Percentiles rank a stretch among this genome's conserved stretches.
Evolutionary conservation across 2,888 invertebrate species (phyloP).

Genomic region (Ormyrus rosae): DNA sequence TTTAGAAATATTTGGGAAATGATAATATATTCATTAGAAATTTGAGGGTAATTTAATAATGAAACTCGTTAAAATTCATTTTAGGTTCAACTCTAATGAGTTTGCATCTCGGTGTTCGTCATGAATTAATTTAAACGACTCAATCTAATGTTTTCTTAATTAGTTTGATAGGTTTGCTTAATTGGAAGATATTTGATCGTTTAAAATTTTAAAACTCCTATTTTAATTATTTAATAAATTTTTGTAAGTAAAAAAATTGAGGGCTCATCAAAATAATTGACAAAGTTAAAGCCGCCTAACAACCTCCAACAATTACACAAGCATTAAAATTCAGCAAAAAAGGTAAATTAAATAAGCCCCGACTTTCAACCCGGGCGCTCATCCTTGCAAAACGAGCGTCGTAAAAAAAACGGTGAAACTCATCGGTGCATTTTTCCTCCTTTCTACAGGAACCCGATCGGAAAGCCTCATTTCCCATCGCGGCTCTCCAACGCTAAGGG

Average conservation of each 20-base stretch:
- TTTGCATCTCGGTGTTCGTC: neutral
- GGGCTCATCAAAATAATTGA: too few relatives aligned
- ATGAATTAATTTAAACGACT: slow-evolving; percentile 27
- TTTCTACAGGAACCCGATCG: neutral
- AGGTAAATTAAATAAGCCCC: too few relatives aligned
- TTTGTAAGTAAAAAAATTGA: too few relatives aligned
- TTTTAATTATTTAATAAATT: too few relatives aligned
- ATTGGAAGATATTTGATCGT: neutral
- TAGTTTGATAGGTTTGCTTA: slow-evolving; percentile 9
- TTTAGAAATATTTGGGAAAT: too few relatives aligned
- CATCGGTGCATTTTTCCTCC: neutral
- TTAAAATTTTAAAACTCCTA: neutral
- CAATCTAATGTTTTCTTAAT: slow-evolving; percentile 17
- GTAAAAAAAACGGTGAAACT: neutral
- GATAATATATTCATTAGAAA: too few relatives aligned
- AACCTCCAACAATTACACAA: too few relatives aligned
- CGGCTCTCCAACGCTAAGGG: neutral
- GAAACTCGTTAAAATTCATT: slow-evolving; percentile 20
- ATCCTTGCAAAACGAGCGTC: too few relatives aligned
- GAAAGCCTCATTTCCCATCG: slow-evolving; percentile 13
- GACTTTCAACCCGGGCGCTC: too few relatives aligned
- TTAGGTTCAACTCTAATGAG: slow-evolving; percentile 4
- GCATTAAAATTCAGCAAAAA: too few relatives aligned
- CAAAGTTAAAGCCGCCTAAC: too few relatives aligned
- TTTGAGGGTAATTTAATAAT: neutral